These are phyloP conservation scores for Pollenia griseotomentosa DNA, from an alignment of 2,888 invertebrate species.

Conservation along the genomic window DNA sequence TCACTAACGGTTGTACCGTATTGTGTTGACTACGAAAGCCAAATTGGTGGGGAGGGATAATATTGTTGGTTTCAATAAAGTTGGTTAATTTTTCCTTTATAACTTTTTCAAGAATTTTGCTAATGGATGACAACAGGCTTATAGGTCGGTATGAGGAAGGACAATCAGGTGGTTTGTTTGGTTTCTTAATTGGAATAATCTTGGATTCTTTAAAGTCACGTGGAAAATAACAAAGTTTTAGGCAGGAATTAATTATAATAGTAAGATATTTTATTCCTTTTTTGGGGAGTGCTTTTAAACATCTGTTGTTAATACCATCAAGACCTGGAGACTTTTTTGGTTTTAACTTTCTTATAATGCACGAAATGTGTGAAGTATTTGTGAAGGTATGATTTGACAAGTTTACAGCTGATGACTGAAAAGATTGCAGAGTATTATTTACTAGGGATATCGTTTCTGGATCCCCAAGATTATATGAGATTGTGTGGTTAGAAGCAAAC, in stretches of 20 bases:
- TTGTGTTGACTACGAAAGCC: neutral
- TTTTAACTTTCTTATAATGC: neutral
- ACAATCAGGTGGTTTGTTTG: neutral
- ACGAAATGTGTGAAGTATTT: neutral
- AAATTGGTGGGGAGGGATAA: neutral
- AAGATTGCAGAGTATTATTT: too few species aligned
- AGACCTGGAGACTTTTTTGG: neutral
- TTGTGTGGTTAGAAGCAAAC: too few species aligned
- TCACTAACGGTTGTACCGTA: slow-evolving; percentile 1
- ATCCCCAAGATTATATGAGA: too few species aligned
- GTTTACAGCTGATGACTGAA: neutral
- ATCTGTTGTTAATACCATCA: slow-evolving; percentile 8
- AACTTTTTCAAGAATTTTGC: slow-evolving; percentile 3
- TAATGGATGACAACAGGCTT: neutral
- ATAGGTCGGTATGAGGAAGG: slow-evolving; percentile 6
- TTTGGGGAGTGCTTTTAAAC: slow-evolving; percentile 11
- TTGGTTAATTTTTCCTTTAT: neutral
- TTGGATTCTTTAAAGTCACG: neutral
- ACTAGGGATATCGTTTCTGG: neutral
- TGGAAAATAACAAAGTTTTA: neutral
- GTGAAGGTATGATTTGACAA: neutral
- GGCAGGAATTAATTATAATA: neutral
- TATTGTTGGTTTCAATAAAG: neutral
- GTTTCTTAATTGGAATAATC: neutral
- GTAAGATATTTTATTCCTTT: neutral